Conservation (phyloP, 2,797 vertebrate species). For the Crax fasciolata region DNA sequence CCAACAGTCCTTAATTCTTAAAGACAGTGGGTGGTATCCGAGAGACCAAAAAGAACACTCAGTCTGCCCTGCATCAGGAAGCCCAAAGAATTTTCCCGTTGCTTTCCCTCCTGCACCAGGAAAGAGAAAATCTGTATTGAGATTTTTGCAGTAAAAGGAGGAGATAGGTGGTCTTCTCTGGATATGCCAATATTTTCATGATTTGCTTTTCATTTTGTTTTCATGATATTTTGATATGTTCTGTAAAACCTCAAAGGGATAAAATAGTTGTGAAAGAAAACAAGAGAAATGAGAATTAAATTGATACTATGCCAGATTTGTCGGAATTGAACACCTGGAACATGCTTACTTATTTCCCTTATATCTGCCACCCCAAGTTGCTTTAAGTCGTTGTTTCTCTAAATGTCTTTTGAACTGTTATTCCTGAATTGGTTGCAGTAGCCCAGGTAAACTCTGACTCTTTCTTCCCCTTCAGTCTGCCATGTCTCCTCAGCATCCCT, state of each 20-base stretch:
- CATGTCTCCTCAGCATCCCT: not conserved
- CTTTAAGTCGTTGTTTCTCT: not conserved
- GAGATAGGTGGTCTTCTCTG: not conserved
- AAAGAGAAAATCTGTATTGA: not conserved
- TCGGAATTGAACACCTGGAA: not conserved
- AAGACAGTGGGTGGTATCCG: not conserved
- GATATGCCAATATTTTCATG: not conserved
- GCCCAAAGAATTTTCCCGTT: not conserved
- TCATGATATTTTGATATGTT: not conserved
- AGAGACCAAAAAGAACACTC: not conserved
- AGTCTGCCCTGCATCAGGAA: not conserved
- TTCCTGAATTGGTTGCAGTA: not conserved
- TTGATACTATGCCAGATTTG: not conserved
- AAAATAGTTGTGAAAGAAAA: not conserved
- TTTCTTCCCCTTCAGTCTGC: not conserved
- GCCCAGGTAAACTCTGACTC: not conserved
- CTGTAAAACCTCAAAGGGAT: not conserved
- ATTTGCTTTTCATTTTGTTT: not conserved
- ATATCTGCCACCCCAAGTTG: not conserved
- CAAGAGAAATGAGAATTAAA: not conserved
- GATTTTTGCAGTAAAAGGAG: not conserved
- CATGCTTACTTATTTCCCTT: not conserved
- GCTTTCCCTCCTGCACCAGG: not conserved
- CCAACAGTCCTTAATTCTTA: not conserved
- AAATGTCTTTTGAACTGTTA: not conserved